Percentiles rank a stretch among this genome's conserved stretches.
Evolutionary conservation across 37 sponge, comb jelly and placozoan genomes (phyloP).

Genomic region (Beroe forskalii): DNA sequence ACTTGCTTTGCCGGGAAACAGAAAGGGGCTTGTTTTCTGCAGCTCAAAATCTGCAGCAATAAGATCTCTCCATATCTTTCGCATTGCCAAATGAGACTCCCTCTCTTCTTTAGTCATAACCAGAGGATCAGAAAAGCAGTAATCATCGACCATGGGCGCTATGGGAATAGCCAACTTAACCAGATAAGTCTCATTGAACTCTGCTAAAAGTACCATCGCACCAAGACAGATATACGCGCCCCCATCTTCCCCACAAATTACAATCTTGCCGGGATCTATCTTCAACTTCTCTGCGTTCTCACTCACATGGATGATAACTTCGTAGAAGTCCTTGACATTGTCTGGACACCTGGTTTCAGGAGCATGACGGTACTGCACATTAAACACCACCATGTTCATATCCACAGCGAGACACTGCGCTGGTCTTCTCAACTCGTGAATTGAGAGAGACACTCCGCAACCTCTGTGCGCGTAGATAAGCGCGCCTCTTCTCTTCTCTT

Average conservation of each 20-base stretch:
- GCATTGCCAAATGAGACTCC: background rate
- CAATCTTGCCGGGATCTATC: background rate
- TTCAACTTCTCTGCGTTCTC: background rate
- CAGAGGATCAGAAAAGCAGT: constrained; percentile 14
- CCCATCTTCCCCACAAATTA: background rate
- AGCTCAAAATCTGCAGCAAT: constrained; percentile 8
- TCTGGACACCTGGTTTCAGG: background rate
- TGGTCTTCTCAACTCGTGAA: background rate
- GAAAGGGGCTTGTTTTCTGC: background rate
- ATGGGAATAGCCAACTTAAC: background rate
- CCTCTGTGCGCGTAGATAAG: background rate
- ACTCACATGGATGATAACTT: background rate
- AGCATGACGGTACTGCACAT: background rate
- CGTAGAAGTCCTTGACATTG: background rate
- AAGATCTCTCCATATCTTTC: background rate
- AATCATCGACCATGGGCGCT: background rate
- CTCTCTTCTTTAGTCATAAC: constrained; percentile 12
- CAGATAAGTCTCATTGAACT: background rate
- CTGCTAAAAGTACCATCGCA: background rate
- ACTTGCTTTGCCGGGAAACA: background rate
- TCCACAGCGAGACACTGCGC: background rate
- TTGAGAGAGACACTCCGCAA: background rate
- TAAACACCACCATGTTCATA: background rate
- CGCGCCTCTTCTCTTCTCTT: background rate
- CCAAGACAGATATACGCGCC: background rate